A percentile compares a stretch with the other conserved stretches of the same genome.
Conservation (phyloP, 2,797 vertebrate genomes). For the Cygnus olor region DNA sequence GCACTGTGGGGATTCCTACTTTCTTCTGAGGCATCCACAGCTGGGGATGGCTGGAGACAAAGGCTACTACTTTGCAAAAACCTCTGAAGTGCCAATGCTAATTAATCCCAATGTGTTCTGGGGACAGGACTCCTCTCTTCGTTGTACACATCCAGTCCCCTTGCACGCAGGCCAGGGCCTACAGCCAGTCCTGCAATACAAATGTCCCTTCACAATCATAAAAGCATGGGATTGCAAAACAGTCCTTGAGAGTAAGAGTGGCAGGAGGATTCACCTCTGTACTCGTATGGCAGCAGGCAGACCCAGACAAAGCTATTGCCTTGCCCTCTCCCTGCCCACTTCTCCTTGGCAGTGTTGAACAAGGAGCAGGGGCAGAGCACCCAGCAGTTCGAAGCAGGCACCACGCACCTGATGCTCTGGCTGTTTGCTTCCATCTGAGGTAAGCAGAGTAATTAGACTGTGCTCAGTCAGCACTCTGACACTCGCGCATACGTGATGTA, state of each 20-base stretch:
- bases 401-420: neutral
- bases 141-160: neutral
- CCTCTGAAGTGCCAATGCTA: neutral
- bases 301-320: neutral
- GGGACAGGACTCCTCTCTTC: neutral
- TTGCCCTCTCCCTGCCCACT: neutral
- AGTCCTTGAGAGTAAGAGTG: neutral
- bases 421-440: neutral
- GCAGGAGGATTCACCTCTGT: neutral
- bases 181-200: neutral
- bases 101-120: neutral
- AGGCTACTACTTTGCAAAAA: neutral
- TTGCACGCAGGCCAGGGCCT: neutral
- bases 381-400: neutral
- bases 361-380: neutral
- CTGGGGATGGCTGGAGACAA: neutral
- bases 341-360: neutral
- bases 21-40: neutral
- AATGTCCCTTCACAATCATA: neutral
- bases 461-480: neutral
- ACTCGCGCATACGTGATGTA: accelerated
- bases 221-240: neutral
- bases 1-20: neutral
- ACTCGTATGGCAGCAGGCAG: neutral
- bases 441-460: neutral